phyloP scores from a whole-genome alignment of 2,888 invertebrate species.

The Archips crataeganus region DNA sequence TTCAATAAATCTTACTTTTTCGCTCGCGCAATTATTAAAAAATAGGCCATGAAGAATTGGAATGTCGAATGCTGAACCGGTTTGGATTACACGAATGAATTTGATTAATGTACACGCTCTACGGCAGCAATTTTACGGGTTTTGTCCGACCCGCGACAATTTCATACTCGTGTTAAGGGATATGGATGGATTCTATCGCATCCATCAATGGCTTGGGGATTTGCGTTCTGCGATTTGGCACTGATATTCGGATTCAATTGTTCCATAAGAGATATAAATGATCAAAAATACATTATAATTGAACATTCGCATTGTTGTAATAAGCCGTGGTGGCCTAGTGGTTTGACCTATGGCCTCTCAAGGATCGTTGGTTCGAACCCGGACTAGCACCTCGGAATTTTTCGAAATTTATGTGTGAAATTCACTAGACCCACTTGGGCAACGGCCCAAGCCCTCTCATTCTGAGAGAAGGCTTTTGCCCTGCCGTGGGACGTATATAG shows the following conservation, averaged over 20 bases:
- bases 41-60: constrained; percentile 43
- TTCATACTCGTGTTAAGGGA: constrained; percentile 34
- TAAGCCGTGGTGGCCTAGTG: too few species aligned
- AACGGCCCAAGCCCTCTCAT: too few species aligned
- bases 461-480: too few species aligned
- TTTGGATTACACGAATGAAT: constrained; percentile 48
- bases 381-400: too few species aligned
- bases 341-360: too few species aligned
- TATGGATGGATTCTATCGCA: constrained; percentile 36
- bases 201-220: constrained; percentile 36
- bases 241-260: constrained; percentile 22
- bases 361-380: too few species aligned
- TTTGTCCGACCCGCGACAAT: constrained; percentile 36
- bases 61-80: constrained; percentile 51
- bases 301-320: background rate
- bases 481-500: too few species aligned
- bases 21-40: constrained; percentile 24
- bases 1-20: constrained; percentile 30
- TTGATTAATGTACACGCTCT: constrained; percentile 53
- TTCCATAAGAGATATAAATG: constrained; percentile 11
- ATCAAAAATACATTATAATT: background rate
- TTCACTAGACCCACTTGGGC: too few species aligned
- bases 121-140: constrained; percentile 46
- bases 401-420: too few species aligned
- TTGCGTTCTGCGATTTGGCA: constrained; percentile 27